Evolutionary conservation across 2,888 invertebrate species (phyloP).

Genomic region (Tenthredo amoena): DNA sequence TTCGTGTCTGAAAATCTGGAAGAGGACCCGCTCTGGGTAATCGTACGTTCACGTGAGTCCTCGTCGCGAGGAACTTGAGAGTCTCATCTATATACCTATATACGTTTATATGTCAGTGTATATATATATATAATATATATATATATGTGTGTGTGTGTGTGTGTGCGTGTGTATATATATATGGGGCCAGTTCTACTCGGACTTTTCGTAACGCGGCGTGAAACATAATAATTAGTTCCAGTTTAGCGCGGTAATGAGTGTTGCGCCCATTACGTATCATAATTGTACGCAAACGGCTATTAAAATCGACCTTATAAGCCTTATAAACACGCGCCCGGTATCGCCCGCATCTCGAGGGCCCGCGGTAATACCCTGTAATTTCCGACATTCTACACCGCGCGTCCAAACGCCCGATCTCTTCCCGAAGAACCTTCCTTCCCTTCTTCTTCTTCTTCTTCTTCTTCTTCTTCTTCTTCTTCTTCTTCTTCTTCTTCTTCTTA

Average conservation of each 20-base stretch:
- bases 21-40: conserved; percentile 32
- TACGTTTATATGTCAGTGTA: too few species aligned
- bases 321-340: conserved; percentile 68
- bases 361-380: conserved; percentile 75
- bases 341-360: conserved; percentile 64
- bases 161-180: neutral
- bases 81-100: too few species aligned
- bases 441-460: neutral
- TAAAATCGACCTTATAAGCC: conserved; percentile 72
- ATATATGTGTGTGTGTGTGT: neutral
- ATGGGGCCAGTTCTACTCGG: conserved; percentile 42
- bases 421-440: neutral
- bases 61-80: neutral
- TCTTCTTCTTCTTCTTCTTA: neutral
- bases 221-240: conserved; percentile 69
- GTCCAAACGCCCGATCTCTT: conserved; percentile 35
- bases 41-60: neutral
- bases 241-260: conserved; percentile 68
- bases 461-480: neutral
- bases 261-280: conserved; percentile 66
- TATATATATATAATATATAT: neutral
- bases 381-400: conserved; percentile 71
- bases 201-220: conserved; percentile 65
- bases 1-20: neutral
- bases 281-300: conserved; percentile 71